A percentile compares a stretch with the other conserved stretches of the same genome.
Evolutionary conservation across 1,140 invertebrate genomes (phyloP).

Genomic region (Dreissena polymorpha): DNA sequence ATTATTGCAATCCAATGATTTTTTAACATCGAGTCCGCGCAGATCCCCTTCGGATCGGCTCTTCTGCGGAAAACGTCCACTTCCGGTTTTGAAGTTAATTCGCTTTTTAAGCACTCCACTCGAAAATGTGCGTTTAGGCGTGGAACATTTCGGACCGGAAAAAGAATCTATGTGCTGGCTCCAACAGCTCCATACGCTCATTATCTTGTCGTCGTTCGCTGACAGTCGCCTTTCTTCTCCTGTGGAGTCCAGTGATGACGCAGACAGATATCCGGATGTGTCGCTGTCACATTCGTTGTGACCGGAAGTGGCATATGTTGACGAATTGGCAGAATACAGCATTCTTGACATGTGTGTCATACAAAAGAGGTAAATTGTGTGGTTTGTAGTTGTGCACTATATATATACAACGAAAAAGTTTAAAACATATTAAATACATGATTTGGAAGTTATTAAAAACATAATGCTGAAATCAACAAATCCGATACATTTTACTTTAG

Average conservation of each 20-base stretch:
- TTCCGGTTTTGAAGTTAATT: neutral
- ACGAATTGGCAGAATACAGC: too few relatives aligned
- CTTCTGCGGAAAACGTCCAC: neutral
- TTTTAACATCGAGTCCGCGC: neutral
- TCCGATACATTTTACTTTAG: too few relatives aligned
- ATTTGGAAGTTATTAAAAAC: too few relatives aligned
- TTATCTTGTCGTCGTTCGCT: slow-evolving; percentile 35
- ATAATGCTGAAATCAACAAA: too few relatives aligned
- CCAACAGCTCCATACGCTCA: slow-evolving; percentile 32
- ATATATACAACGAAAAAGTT: too few relatives aligned
- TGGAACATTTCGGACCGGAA: slow-evolving; percentile 32
- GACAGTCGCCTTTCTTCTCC: slow-evolving; percentile 42
- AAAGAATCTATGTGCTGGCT: neutral
- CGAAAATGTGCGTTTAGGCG: slow-evolving; percentile 13
- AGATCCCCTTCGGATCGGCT: slow-evolving; percentile 35
- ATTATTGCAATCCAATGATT: slow-evolving; percentile 20
- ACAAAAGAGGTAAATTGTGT: too few relatives aligned
- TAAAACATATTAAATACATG: too few relatives aligned
- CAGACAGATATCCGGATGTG: slow-evolving; percentile 45
- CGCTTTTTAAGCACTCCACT: neutral
- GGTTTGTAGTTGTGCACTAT: too few relatives aligned
- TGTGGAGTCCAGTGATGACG: slow-evolving; percentile 44
- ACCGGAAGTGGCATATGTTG: neutral
- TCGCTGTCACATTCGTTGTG: slow-evolving; percentile 29
- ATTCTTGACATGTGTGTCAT: too few relatives aligned